Evolutionary conservation across 2,888 invertebrate genomes (phyloP).

Genomic region (Trichogramma evanescens): DNA sequence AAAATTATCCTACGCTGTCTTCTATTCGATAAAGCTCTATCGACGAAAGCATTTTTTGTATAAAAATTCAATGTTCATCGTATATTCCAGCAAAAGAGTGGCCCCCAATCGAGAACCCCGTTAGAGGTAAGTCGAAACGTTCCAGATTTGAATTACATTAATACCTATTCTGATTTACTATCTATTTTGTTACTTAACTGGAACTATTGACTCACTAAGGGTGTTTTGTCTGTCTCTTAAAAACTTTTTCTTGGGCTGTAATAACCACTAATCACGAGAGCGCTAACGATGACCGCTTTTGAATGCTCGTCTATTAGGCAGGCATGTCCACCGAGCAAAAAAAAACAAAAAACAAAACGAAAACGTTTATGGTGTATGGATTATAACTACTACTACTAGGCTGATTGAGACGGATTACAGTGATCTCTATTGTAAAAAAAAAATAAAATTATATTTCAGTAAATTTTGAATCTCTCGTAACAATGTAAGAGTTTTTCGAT

Average conservation of each 20-base stretch:
- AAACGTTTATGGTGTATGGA: too few species aligned
- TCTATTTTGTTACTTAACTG: constrained; percentile 9
- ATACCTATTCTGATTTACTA: neutral
- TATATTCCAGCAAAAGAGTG: constrained; percentile 34
- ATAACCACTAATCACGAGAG: constrained; percentile 8
- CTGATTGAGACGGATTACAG: too few species aligned
- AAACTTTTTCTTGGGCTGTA: constrained; percentile 3
- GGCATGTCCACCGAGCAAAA: constrained; percentile 1
- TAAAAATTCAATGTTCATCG: neutral
- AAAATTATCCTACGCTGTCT: too few species aligned
- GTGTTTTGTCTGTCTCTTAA: constrained; percentile 8
- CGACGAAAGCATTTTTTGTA: too few species aligned
- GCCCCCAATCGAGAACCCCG: constrained; percentile 15
- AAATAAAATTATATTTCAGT: too few species aligned
- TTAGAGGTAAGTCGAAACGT: constrained; percentile 28
- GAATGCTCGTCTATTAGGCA: constrained; percentile 13
- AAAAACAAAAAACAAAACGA: too few species aligned
- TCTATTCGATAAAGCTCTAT: too few species aligned
- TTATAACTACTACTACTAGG: too few species aligned
- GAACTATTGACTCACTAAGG: constrained; percentile 13
- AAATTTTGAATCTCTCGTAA: too few species aligned
- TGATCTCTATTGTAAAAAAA: too few species aligned
- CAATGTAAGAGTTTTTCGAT: too few species aligned
- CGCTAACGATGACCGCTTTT: constrained; percentile 13
- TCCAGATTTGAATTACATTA: neutral